Conservation (phyloP, 2,888 invertebrate species). For the Strigamia crassipes region DNA sequence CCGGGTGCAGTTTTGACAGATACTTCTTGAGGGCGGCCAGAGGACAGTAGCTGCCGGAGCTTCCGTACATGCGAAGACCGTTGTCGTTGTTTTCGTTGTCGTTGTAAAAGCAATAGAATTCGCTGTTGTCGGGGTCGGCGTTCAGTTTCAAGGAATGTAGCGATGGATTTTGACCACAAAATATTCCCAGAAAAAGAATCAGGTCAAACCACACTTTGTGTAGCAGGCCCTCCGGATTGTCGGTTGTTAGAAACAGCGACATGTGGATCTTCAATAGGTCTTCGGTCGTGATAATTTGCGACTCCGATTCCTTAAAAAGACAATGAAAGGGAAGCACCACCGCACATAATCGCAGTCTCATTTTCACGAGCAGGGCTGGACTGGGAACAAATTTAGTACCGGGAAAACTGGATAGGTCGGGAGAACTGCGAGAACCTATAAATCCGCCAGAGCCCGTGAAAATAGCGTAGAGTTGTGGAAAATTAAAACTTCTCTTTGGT, state of each 20-base stretch:
- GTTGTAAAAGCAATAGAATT: slow-evolving; percentile 22
- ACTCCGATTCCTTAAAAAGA: slow-evolving; percentile 34
- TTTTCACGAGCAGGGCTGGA: too few relatives aligned
- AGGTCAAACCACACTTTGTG: slow-evolving; percentile 48
- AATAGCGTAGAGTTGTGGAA: too few relatives aligned
- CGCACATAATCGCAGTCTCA: too few relatives aligned
- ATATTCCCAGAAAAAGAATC: slow-evolving; percentile 36
- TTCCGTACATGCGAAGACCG: background rate
- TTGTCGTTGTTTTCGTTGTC: background rate
- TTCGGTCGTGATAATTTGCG: slow-evolving; percentile 37
- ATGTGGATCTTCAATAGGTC: slow-evolving; percentile 45
- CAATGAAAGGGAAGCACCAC: background rate
- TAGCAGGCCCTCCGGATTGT: slow-evolving; percentile 46
- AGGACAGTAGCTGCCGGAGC: slow-evolving; percentile 17
- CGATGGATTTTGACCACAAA: slow-evolving; percentile 45
- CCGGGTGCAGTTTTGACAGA: slow-evolving; percentile 24
- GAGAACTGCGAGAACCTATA: too few relatives aligned
- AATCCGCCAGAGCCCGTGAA: too few relatives aligned
- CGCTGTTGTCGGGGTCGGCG: background rate
- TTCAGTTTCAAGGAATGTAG: slow-evolving; percentile 5
- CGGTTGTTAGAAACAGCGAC: slow-evolving; percentile 44
- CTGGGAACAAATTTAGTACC: too few relatives aligned
- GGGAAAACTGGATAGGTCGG: too few relatives aligned
- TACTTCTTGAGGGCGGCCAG: slow-evolving; percentile 43
- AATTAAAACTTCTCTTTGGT: too few relatives aligned